Evolutionary conservation across 2,888 invertebrate genomes (phyloP), one percentile per base, ranked within the genome.

Genomic region (Drosophila tanythrix): DNA sequence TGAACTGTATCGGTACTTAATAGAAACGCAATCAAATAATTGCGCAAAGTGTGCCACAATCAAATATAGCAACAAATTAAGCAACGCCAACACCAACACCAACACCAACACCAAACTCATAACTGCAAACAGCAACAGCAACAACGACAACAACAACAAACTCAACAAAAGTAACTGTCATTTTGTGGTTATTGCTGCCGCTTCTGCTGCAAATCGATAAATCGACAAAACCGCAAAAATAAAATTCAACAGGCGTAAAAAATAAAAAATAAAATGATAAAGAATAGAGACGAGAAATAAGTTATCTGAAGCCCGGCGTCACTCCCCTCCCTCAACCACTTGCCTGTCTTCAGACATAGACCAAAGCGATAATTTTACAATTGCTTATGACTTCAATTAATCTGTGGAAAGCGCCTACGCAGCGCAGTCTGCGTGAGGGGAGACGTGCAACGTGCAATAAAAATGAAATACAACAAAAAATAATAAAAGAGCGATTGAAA

Each of bases 31-130:
- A 88, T 91, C 81, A 82, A 88, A 89, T 90, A 90, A 90, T 91
- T 90, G 87, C 80, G 77, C 79, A 91, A 91, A 91, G 90, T 90
- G 90, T 91, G 90, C 90, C 91, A 91, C 82, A 88, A 90, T 83
- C 89, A 88, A 83, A 88, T 85, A 83, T 88, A 88, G 81, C 81
- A 88, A 88, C 87, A 88, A 88, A 88, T 89, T 88, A 88, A 85
- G 66, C 67, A 81, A 90, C 79, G 79, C 82, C 88, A 56, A 35
- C 52, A 82, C 75, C 85, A 87, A 72, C 89, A 29, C 29, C 29
- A 21, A 21, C 52, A 82, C 75, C 85, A 79, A 76, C 85, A 88
- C 72, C 83, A 75, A 66, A 68, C 27, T 50, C 65, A 55, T 56
- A 59, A 50, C 64, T 71, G 62, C 74, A 74, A 71, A 58, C 57